Base-by-base conservation (phyloP, 2,888 invertebrate genomes). In the Vandiemenella viatica region DNA sequence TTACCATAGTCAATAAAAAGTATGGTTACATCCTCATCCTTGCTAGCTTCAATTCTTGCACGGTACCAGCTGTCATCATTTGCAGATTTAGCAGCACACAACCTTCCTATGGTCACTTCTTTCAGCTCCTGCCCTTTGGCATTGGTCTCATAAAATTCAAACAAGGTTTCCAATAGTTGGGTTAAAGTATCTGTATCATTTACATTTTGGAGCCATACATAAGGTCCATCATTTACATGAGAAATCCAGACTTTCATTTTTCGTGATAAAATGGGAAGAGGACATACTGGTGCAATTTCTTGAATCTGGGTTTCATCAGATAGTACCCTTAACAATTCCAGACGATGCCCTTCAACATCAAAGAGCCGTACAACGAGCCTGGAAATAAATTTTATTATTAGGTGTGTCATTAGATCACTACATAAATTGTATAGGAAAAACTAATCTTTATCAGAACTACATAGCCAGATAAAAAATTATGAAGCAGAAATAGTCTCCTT, bases 11-110 rank as follows among this genome's bases (percentile, higher is more conserved):
- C 86, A 0, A 79, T 61, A 60, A 74, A 83, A 3, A 59, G 54
- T 0, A 70, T 72, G 19, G 64, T 68, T 17, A 68, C 70, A 16
- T 65, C 66, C 1, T 64, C 63, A 15, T 73, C 72, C 13, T 68
- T 66, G 4, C 64, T 58, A 43, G 64, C 64, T 10, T 69, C 32
- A 17, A 83, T 70, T 52, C 69, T 71, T 3, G 74, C 80, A 42
- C 84, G 72, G 60, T 83, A 83, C 83, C 83, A 85, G 61, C 79
- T 79, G 3, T 71, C 73, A 61, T 83, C 83, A 0, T 58, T 59
- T 3, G 59, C 48, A 22, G 56, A 74, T 45, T 72, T 71, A 0
- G 74, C 79, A 0, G 75, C 83, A 59, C 82, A 84, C 0, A 80
- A 52, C 3, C 61, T 62, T 23, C 74, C 76, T 1, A 66, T 62